Conservation (phyloP, 2,113 vertebrate genomes). For the Paedocypris sp. region DNA sequence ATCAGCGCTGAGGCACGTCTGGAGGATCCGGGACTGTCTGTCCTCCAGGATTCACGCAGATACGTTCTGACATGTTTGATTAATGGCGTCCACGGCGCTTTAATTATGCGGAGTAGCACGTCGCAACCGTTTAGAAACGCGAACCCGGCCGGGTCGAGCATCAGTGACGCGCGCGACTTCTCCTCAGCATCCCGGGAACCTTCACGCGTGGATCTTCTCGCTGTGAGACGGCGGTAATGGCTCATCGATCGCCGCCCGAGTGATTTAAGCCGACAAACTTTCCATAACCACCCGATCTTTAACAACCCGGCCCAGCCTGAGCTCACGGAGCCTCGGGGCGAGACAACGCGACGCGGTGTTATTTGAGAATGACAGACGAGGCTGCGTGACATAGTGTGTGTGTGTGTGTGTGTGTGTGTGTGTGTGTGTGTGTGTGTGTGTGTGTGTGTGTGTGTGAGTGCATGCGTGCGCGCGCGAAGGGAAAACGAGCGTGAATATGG, state of each 20-base stretch:
- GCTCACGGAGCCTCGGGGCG: not conserved
- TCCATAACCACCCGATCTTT: not conserved
- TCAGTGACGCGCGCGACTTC: too few species aligned
- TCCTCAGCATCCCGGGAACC: too few species aligned
- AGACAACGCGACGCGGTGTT: not conserved
- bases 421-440: not conserved
- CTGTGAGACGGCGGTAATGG: not conserved
- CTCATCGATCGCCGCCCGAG: not conserved
- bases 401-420: not conserved
- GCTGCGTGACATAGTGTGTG: not conserved
- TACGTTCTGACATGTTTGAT: constrained; percentile 14
- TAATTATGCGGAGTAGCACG: constrained; percentile 12
- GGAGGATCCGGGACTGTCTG: not conserved
- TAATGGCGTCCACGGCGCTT: constrained; percentile 4
- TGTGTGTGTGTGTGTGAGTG: not conserved
- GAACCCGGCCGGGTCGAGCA: too few species aligned
- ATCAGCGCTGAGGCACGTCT: constrained; percentile 1
- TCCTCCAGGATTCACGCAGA: not conserved
- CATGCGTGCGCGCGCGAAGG: not conserved
- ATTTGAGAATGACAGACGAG: not conserved
- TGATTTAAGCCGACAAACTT: not conserved
- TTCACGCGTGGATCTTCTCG: too few species aligned
- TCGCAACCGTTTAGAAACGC: constrained; percentile 1
- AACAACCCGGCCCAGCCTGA: not conserved
- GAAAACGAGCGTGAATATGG: not conserved